Evolutionary conservation across 2,888 invertebrate genomes (phyloP).

Genomic region (Tachina lurida): DNA sequence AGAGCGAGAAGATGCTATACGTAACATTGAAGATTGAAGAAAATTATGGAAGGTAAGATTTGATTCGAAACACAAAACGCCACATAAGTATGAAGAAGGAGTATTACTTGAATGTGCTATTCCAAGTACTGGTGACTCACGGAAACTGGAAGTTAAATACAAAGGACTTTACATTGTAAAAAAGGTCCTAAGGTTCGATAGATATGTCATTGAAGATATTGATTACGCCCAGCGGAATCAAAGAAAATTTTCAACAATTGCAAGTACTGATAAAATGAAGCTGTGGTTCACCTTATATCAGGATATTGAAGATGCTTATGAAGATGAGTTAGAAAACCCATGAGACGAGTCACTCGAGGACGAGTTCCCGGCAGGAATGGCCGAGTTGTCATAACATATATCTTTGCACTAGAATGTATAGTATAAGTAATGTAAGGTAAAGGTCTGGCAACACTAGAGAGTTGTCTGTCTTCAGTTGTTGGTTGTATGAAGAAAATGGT

Average conservation of each 20-base stretch:
- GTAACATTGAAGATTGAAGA: constrained; percentile 35
- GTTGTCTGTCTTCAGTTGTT: no score
- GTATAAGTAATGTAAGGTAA: no score
- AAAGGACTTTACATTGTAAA: constrained; percentile 48
- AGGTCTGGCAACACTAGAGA: no score
- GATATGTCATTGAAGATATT: constrained; percentile 31
- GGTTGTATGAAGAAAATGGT: no score
- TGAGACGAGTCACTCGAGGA: constrained; percentile 34
- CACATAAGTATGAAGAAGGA: constrained; percentile 46
- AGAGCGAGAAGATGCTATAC: constrained; percentile 26
- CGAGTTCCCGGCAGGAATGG: constrained; percentile 49
- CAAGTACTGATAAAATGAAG: constrained; percentile 65
- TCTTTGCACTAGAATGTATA: no score
- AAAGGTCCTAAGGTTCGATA: constrained; percentile 52
- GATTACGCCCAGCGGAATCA: constrained; percentile 44
- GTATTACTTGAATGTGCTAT: constrained; percentile 21
- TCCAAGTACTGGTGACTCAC: constrained; percentile 53
- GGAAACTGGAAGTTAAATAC: constrained; percentile 43
- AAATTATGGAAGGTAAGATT: constrained; percentile 44
- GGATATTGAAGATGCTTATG: no score
- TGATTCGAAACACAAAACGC: constrained; percentile 50
- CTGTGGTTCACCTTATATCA: background rate
- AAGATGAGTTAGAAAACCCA: background rate
- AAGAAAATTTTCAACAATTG: constrained; percentile 48
- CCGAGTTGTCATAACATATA: no score